Base-by-base conservation (phyloP, 2,797 vertebrate species). In the Molossus alvarezi region DNA sequence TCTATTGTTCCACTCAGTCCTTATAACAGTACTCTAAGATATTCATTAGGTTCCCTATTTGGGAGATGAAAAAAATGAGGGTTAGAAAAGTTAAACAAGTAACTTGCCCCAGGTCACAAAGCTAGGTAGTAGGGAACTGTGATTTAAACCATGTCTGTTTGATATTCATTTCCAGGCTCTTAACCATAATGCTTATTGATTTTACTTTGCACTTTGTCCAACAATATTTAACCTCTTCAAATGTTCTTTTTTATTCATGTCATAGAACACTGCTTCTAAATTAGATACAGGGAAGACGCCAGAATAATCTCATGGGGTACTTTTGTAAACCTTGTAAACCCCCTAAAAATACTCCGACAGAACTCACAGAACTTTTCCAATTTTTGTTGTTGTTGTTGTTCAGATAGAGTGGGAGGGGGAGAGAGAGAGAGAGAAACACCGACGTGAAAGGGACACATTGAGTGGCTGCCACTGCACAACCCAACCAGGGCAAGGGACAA, bases 151-250 rank as follows among this genome's bases (percentile, higher is more conserved):
- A 7, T 20, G 65, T 67, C 92, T 97, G 21, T 84, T 91, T 87
- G 94, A 82, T 80, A 95, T 97, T 95, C 92, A 77, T 90, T 94
- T 81, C 76, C 76, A 93, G 62, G 51, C 88, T 94, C 82, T 92
- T 92, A 86, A 77, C 29, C 45, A 81, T 96, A 95, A 95, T 87
- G 80, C 79, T 89, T 95, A 97, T 81, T 97, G 96, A 96, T 95
- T 97, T 97, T 90, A 80, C 85, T 85, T 65, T 17, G 12, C 29
- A 84, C 67, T 95, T 84, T 27, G n/a, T 87, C 88, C 83, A 79
- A 93, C 75, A 88, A 23, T 69, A 84, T 93, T 96, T 95, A 95
- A 94, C 91, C 75, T 90, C 89, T 77, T 95, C 83, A 81, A 29
- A 55, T 76, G 62, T 80, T 93, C 82, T 94, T 92, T 92, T 96